Evolutionary conservation across 1,140 invertebrate species (phyloP).

Genomic region (Lasioglossum baleicum): DNA sequence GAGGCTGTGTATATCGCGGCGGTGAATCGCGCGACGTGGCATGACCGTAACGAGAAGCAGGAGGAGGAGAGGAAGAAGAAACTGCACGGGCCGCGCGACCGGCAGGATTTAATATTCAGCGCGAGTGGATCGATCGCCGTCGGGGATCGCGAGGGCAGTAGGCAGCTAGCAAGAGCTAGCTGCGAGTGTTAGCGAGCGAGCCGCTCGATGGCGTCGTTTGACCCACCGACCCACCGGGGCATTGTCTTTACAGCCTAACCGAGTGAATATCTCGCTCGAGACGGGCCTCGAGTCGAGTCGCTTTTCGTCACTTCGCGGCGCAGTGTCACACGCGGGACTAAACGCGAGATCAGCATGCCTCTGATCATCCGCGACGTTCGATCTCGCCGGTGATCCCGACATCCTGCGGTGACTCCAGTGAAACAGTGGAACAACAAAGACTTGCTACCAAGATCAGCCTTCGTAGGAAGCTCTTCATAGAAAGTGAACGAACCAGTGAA

Average conservation of each 20-base stretch:
- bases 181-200: too few species aligned
- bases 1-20: not conserved
- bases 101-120: not conserved
- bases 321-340: too few species aligned
- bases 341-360: too few species aligned
- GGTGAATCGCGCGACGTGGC: constrained; percentile 2
- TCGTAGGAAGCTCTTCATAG: too few species aligned
- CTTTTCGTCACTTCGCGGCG: not conserved
- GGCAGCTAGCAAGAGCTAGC: not conserved
- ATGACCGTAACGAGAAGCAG: constrained; percentile 7
- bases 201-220: constrained; percentile 33
- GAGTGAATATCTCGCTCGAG: constrained; percentile 22
- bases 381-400: too few species aligned
- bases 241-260: not conserved
- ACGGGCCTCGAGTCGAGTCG: not conserved
- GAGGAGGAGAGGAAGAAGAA: constrained; percentile 4
- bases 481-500: too few species aligned
- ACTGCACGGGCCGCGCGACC: not conserved
- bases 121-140: not conserved
- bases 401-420: too few species aligned
- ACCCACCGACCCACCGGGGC: not conserved
- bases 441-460: too few species aligned
- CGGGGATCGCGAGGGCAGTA: constrained; percentile 2
- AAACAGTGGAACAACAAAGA: too few species aligned
- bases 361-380: too few species aligned